These are phyloP conservation scores for Gymnoscopelus braueri DNA, from an alignment of 2,797 vertebrate species.

Conservation along the genomic window DNA sequence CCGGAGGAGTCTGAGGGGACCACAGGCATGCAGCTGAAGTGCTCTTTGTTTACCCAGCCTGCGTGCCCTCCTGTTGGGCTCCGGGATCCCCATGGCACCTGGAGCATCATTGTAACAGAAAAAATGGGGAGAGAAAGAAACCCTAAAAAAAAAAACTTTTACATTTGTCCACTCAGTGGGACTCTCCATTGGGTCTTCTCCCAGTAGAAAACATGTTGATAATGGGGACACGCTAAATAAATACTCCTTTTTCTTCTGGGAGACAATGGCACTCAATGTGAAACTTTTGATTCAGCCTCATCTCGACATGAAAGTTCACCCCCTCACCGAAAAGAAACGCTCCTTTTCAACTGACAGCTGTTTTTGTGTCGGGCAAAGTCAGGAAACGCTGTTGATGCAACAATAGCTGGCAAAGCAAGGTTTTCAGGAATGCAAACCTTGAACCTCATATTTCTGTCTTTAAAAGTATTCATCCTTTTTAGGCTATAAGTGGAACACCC, in stretches of 20 bases:
- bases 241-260: constrained; percentile 78
- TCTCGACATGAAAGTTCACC: constrained; percentile 71
- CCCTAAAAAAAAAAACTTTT: constrained; percentile 70
- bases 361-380: constrained; percentile 82
- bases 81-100: constrained; percentile 85
- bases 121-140: constrained; percentile 80
- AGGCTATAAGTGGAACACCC: constrained; percentile 53
- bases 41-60: constrained; percentile 85
- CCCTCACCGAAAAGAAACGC: constrained; percentile 67
- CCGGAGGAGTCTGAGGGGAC: constrained; percentile 82
- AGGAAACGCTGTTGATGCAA: constrained; percentile 72
- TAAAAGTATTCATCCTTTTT: constrained; percentile 63
- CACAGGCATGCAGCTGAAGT: constrained; percentile 86
- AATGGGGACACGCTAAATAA: constrained; percentile 86
- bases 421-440: constrained; percentile 60
- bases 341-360: constrained; percentile 83
- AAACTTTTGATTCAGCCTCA: constrained; percentile 82
- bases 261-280: constrained; percentile 81
- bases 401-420: constrained; percentile 57
- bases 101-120: constrained; percentile 89
- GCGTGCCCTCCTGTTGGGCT: constrained; percentile 78
- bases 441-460: constrained; percentile 67
- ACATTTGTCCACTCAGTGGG: constrained; percentile 79
- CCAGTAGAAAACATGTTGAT: constrained; percentile 84
- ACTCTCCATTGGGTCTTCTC: constrained; percentile 79